Evolutionary conservation across 2,888 invertebrate genomes (phyloP).

Genomic region (Megamerina dolium): DNA sequence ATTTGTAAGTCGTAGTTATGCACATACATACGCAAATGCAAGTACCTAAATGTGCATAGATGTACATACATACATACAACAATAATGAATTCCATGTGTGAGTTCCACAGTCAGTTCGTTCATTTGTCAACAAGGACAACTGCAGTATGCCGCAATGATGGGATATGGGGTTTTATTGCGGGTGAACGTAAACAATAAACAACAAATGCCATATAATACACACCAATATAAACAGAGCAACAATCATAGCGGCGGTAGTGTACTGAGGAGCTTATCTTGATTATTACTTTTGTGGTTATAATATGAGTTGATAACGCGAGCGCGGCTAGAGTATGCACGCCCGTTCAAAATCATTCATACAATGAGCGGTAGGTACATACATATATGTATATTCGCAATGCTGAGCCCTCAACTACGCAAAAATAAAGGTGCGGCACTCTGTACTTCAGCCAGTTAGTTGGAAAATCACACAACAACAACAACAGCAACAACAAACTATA

Average conservation of each 20-base stretch:
- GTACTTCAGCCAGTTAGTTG: conserved; percentile 41
- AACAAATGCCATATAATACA: conserved; percentile 20
- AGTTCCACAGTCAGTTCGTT: no score
- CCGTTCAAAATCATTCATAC: conserved; percentile 15
- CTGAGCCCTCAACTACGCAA: conserved; percentile 16
- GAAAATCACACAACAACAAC: conserved; percentile 19
- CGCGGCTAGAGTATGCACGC: conserved; percentile 3
- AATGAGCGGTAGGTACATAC: conserved; percentile 16
- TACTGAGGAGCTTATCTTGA: conserved; percentile 18
- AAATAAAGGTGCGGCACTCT: conserved; percentile 35
- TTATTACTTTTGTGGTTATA: conserved; percentile 18
- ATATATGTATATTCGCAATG: conserved; percentile 7
- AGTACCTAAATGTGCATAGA: no score
- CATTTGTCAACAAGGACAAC: neutral
- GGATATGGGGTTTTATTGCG: conserved; percentile 17
- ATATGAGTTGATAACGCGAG: conserved; percentile 16
- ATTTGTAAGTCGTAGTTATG: no score
- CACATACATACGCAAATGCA: no score
- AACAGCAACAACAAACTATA: no score
- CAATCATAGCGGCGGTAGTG: neutral
- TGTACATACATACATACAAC: no score
- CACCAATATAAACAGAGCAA: neutral
- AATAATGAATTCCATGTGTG: no score
- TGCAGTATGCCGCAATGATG: no score
- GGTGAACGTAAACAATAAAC: conserved; percentile 13